Conservation (phyloP, 2,888 invertebrate species). For the Andrena bicolor region DNA sequence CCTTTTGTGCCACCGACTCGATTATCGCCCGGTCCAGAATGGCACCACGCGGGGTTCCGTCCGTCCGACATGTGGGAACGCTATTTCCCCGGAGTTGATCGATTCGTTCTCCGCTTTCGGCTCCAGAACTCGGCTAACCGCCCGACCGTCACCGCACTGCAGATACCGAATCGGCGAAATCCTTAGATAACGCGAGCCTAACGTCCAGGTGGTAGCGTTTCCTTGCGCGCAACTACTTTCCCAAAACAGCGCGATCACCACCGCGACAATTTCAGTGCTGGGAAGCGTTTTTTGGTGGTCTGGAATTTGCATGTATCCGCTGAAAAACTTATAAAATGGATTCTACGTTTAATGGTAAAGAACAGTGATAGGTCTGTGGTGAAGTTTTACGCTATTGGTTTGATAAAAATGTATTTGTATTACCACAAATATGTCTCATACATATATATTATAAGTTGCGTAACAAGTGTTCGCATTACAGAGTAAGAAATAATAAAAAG, state of each 20-base stretch:
- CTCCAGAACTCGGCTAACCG: slow-evolving; percentile 36
- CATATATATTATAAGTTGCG: no score
- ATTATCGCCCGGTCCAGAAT: slow-evolving; percentile 12
- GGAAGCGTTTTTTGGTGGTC: slow-evolving; percentile 36
- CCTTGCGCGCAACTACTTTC: slow-evolving; percentile 39
- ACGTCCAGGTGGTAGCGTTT: slow-evolving; percentile 28
- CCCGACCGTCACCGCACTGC: slow-evolving; percentile 58
- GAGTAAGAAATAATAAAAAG: no score
- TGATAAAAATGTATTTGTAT: no score
- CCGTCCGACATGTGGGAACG: slow-evolving; percentile 55
- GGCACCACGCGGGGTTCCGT: slow-evolving; percentile 19
- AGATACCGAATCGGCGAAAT: slow-evolving; percentile 54
- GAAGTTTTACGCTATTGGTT: not conserved
- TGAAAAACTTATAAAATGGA: not conserved
- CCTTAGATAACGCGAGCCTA: slow-evolving; percentile 53
- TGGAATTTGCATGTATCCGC: slow-evolving; percentile 33
- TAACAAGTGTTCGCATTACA: no score
- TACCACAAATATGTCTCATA: no score
- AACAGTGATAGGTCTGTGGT: not conserved
- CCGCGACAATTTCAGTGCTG: slow-evolving; percentile 44
- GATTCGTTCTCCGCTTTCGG: slow-evolving; percentile 49
- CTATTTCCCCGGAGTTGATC: slow-evolving; percentile 32
- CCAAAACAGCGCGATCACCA: slow-evolving; percentile 33
- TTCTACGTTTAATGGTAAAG: not conserved
- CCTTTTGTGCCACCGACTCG: not conserved